Evolutionary conservation across 1,140 invertebrate species (phyloP).

Genomic region (Lordiphosa collinella): DNA sequence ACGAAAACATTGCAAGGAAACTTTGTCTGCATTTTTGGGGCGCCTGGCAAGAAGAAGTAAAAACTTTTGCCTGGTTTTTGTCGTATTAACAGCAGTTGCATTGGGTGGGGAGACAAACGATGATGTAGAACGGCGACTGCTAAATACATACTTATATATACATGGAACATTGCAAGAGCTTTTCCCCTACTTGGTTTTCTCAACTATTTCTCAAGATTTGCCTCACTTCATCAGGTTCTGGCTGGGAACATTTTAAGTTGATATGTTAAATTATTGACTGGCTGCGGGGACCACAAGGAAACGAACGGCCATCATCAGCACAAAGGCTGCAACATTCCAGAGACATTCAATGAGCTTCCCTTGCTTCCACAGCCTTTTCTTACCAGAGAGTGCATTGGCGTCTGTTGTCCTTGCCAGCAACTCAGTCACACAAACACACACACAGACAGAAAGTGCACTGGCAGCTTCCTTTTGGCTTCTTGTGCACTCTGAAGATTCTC

Average conservation of each 20-base stretch:
- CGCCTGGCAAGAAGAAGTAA: conserved; percentile 33
- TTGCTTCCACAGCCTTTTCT: conserved; percentile 3
- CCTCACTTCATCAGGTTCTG: conserved; percentile 6
- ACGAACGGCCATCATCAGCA: not conserved
- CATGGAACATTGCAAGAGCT: not conserved
- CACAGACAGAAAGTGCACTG: conserved; percentile 37
- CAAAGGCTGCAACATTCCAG: conserved; percentile 3
- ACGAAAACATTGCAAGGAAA: conserved; percentile 41
- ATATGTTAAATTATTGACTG: conserved; percentile 8
- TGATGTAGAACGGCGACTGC: conserved; percentile 37
- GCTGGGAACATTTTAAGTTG: conserved; percentile 26
- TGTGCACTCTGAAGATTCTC: conserved; percentile 8
- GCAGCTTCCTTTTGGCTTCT: conserved; percentile 53
- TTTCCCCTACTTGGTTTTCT: conserved; percentile 14
- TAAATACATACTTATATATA: conserved; percentile 40
- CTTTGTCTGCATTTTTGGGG: conserved; percentile 66
- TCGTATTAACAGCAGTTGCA: conserved; percentile 67
- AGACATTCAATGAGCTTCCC: conserved; percentile 19
- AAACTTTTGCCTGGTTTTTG: conserved; percentile 71
- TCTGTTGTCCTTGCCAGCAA: conserved; percentile 66
- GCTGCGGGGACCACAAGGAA: conserved; percentile 2
- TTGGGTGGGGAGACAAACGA: conserved; percentile 3
- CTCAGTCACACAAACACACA: conserved; percentile 21
- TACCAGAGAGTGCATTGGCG: conserved; percentile 67
- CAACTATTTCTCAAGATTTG: conserved; percentile 3